A percentile compares a stretch with the other conserved stretches of the same genome.
phyloP scores from a whole-genome alignment of 2,888 invertebrate species.

The Steinernema hermaphroditum region DNA sequence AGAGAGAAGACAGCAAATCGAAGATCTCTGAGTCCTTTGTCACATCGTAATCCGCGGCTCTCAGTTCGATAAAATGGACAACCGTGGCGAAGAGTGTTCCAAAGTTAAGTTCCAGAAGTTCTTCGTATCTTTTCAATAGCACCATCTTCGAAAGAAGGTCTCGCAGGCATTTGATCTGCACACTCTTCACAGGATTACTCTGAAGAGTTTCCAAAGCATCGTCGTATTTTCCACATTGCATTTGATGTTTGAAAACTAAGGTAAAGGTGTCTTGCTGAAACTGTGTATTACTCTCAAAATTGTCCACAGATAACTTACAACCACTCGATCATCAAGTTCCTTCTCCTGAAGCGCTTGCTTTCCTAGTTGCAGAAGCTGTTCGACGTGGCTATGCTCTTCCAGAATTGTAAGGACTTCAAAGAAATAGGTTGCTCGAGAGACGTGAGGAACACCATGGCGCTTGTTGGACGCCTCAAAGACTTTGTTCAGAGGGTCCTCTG shows the following conservation, averaged over 20 bases:
- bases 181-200: not conserved
- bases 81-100: not conserved
- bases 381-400: not conserved
- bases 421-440: not conserved
- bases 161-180: not conserved
- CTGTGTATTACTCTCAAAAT: too few species aligned
- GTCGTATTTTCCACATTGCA: not conserved
- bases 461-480: not conserved
- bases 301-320: too few species aligned
- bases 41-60: not conserved
- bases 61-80: not conserved
- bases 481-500: not conserved
- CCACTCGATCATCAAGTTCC: not conserved
- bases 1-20: not conserved
- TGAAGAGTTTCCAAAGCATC: not conserved
- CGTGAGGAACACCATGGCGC: not conserved
- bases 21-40: not conserved
- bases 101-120: not conserved
- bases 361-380: not conserved
- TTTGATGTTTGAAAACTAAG: not conserved
- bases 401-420: not conserved
- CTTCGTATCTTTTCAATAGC: not conserved
- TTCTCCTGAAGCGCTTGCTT: not conserved
- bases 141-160: not conserved
- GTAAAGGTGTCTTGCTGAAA: conserved; percentile 6